Evolutionary conservation across 2,113 vertebrate species (phyloP).

Genomic region (Chiloscyllium plagiosum): DNA sequence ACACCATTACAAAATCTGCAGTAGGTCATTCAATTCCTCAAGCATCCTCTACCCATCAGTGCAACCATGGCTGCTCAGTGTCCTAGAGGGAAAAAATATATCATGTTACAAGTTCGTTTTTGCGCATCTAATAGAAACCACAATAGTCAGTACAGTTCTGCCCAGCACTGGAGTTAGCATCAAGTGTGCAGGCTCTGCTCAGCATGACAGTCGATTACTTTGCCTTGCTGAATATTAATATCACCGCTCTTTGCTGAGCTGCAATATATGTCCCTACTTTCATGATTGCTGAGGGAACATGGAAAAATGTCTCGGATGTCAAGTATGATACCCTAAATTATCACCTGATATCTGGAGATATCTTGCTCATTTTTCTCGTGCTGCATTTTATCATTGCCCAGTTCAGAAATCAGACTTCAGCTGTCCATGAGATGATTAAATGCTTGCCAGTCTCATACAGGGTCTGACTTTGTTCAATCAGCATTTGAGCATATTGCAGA

Average conservation of each 20-base stretch:
- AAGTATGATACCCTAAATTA: slow-evolving; percentile 10
- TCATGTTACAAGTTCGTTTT: neutral
- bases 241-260: neutral
- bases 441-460: neutral
- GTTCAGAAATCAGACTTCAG: neutral
- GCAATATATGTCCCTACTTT: neutral
- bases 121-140: neutral
- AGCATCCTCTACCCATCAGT: neutral
- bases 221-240: neutral
- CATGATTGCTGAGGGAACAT: slow-evolving; percentile 1
- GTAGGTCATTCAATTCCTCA: neutral
- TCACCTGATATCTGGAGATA: neutral
- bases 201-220: neutral
- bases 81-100: neutral
- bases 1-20: neutral
- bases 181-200: neutral
- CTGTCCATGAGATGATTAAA: neutral
- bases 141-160: neutral
- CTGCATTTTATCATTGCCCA: neutral
- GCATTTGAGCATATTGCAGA: neutral
- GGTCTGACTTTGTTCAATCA: neutral
- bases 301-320: neutral
- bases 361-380: slow-evolving; percentile 18
- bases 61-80: no score
- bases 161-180: neutral